phyloP scores from a whole-genome alignment of 2,888 invertebrate species.

The Diadegma fenestrale region DNA sequence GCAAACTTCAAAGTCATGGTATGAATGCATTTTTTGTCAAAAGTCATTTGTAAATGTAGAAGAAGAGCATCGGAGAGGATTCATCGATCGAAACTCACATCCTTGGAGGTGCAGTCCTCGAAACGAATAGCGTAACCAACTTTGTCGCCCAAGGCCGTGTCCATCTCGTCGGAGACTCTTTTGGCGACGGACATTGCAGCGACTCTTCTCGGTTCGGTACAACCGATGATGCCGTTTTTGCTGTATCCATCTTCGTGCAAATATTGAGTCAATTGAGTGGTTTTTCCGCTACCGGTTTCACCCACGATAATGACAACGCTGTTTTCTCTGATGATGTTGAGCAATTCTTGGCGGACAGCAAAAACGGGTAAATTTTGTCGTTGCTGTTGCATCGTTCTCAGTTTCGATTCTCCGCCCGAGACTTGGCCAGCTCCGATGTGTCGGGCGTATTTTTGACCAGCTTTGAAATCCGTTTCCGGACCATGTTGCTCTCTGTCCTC shows the following conservation, averaged over 20 bases:
- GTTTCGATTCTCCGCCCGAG: constrained; percentile 90
- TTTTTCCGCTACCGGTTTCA: constrained; percentile 98
- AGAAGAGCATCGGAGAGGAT: not conserved
- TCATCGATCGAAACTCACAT: constrained; percentile 61
- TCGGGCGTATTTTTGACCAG: constrained; percentile 98
- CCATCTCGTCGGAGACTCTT: constrained; percentile 99
- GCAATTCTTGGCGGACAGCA: constrained; percentile 96
- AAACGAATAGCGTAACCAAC: constrained; percentile 99
- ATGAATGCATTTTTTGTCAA: not conserved
- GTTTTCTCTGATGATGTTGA: constrained; percentile 97
- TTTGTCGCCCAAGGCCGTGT: constrained; percentile 94
- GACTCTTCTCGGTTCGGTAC: constrained; percentile 97
- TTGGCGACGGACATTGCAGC: constrained; percentile 99
- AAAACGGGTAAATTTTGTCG: constrained; percentile 97
- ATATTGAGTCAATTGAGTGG: constrained; percentile 98
- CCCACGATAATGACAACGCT: constrained; percentile 97
- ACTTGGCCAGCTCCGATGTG: constrained; percentile 92
- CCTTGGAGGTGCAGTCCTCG: constrained; percentile 98
- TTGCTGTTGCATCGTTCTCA: constrained; percentile 94
- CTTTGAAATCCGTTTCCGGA: constrained; percentile 90
- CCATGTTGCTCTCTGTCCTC: constrained; percentile 88
- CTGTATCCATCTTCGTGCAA: constrained; percentile 98
- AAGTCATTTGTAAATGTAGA: not conserved
- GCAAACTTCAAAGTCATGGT: too few relatives aligned
- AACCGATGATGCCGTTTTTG: constrained; percentile 96